These are phyloP conservation scores for Cremastinae sp. DNA, from an alignment of 2,888 invertebrate species.

Conservation along the genomic window DNA sequence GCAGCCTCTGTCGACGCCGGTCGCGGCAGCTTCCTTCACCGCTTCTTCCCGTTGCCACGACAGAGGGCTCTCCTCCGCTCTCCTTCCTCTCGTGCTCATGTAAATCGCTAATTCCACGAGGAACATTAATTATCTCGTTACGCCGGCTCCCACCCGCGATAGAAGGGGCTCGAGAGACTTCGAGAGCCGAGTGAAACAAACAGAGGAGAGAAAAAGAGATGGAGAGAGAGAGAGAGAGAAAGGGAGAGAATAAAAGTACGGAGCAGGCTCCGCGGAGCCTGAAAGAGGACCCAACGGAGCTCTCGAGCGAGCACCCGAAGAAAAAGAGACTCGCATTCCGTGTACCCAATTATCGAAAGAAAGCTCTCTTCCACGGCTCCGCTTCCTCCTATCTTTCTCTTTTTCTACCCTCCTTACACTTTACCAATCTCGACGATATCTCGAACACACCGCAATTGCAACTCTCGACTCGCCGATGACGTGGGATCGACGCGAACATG, in stretches of 20 bases:
- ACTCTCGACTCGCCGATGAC: constrained; percentile 12
- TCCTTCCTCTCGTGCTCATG: constrained; percentile 65
- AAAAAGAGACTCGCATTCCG: constrained; percentile 66
- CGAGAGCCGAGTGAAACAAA: constrained; percentile 22
- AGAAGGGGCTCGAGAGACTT: constrained; percentile 29
- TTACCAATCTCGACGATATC: constrained; percentile 44
- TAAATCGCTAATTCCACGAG: constrained; percentile 76
- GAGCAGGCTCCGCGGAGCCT: constrained; percentile 23
- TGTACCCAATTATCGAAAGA: constrained; percentile 69
- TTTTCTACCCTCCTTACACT: no score
- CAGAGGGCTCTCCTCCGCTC: constrained; percentile 34
- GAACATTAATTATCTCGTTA: constrained; percentile 78
- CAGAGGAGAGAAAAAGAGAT: neutral
- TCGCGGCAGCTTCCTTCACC: constrained; percentile 67
- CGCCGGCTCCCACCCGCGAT: constrained; percentile 64
- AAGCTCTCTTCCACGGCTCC: constrained; percentile 57
- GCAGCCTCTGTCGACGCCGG: constrained; percentile 68
- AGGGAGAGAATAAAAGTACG: constrained; percentile 23
- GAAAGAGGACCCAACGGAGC: constrained; percentile 33
- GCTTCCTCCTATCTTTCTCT: constrained; percentile 8
- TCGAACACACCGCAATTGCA: constrained; percentile 27
- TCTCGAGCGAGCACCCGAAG: constrained; percentile 48
- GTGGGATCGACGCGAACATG: constrained; percentile 20
- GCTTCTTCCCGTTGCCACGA: constrained; percentile 35
- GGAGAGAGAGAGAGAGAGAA: constrained; percentile 16